Base-by-base conservation (phyloP, 2,888 invertebrate species). In the Theodoxus fluviatilis region DNA sequence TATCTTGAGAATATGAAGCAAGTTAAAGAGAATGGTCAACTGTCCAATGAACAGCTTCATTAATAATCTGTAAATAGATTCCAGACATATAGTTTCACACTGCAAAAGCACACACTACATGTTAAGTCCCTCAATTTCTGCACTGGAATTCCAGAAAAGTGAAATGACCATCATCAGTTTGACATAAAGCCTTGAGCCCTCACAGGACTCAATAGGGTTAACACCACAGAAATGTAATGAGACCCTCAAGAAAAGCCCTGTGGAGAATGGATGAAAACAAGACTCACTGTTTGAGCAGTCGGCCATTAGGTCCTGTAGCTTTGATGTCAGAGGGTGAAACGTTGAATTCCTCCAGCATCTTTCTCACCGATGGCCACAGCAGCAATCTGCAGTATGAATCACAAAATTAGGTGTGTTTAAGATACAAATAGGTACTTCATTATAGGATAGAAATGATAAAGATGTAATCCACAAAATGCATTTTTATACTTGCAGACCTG, bases 301-400 rank as follows among this genome's bases (percentile, higher is more conserved):
- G 89, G 71, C 90, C 90, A 69, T 90, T 89, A 43, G 91, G 91
- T 3, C 92, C 92, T 55, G 90, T 89, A 38, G 89, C 88, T 72
- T 87, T 84, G 4, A 91, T 84, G 28, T 89, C 84, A 0, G 82
- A 84, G 0, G 89, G 80, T 59, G 87, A 85, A 15, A 88, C 79
- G 69, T 83, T 89, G 83, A 91, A 92, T 75, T 90, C 90, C 74
- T 91, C 89, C 31, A 92, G 79, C 28, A 92, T 84, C 76, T 90
- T 87, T 71, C 90, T 88, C 0, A 91, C 92, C 12, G 92, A 91
- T 40, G 92, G 91, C 31, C 92, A 92, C 71, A 88, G 74, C 37
- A 70, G 71, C 52, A 69, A 73, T 28, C 72, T 75, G 70, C 1
- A 40, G 38, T 33, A 22, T 25, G 25, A 22, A 35, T 43, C 37